These are phyloP conservation scores for Paradisaea rubra DNA, from an alignment of 2,113 vertebrate species.

Conservation along the genomic window DNA sequence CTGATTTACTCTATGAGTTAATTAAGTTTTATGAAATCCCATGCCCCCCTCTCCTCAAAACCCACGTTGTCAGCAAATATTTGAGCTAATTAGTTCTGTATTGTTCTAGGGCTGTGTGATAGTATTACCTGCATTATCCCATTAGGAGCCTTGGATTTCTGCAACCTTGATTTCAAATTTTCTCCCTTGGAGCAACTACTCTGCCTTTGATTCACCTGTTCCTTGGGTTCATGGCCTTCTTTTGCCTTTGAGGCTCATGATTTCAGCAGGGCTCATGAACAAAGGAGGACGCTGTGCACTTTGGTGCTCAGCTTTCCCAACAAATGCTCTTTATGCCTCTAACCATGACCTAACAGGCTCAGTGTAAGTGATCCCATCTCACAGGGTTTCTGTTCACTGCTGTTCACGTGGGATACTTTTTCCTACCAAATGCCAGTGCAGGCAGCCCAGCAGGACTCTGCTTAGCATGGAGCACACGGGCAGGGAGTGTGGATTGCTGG, in stretches of 20 bases:
- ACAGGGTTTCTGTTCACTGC: background rate
- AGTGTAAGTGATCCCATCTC: background rate
- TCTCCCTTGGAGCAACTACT: background rate
- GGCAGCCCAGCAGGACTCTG: background rate
- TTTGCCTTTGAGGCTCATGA: constrained; percentile 14
- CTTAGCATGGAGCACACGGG: background rate
- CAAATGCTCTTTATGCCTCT: background rate
- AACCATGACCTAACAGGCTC: background rate
- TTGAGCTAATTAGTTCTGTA: constrained; percentile 60
- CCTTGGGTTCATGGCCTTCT: background rate
- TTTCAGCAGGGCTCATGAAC: background rate
- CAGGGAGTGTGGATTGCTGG: background rate
- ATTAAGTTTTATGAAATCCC: constrained; percentile 66
- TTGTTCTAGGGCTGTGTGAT: constrained; percentile 46
- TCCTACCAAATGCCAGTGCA: background rate
- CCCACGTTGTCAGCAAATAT: constrained; percentile 47
- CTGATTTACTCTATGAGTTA: constrained; percentile 67
- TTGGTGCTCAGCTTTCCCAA: background rate
- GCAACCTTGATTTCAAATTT: background rate
- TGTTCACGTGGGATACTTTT: background rate
- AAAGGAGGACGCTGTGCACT: background rate
- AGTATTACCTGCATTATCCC: constrained; percentile 31
- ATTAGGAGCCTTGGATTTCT: background rate
- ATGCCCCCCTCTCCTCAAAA: constrained; percentile 5
- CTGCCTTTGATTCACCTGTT: constrained; percentile 37